These are phyloP conservation scores for Caenorhabditis tropicalis DNA, from an alignment of 1,140 invertebrate species.

Conservation along the genomic window DNA sequence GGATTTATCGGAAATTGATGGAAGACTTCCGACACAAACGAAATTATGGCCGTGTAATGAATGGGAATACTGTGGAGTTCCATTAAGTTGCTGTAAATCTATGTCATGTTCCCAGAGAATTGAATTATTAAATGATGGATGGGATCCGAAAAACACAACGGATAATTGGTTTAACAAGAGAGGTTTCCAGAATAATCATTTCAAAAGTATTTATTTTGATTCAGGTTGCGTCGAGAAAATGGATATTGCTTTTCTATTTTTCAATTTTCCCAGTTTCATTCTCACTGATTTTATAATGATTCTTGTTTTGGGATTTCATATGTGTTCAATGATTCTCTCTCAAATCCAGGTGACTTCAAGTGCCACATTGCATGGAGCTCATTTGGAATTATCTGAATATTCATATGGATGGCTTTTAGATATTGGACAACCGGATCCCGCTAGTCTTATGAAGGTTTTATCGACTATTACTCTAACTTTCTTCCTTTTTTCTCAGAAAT, in stretches of 20 bases:
- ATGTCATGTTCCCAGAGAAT: neutral
- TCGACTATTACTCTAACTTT: neutral
- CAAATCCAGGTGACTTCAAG: neutral
- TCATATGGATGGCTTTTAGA: conserved; percentile 7
- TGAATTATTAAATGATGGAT: neutral
- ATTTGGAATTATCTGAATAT: neutral
- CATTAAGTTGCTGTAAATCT: conserved; percentile 3
- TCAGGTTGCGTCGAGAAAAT: conserved; percentile 7
- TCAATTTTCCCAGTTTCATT: neutral
- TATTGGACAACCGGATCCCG: neutral
- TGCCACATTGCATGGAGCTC: neutral
- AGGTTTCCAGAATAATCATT: neutral
- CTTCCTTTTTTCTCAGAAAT: neutral
- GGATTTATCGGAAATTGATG: conserved; percentile 1
- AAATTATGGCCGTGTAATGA: neutral
- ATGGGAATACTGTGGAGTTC: conserved; percentile 9
- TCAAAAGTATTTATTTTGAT: neutral
- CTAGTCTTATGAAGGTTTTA: neutral
- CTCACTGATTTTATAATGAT: neutral
- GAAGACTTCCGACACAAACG: neutral
- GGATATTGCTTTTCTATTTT: neutral
- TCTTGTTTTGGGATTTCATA: neutral
- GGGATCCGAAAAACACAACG: neutral
- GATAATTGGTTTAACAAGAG: conserved; percentile 1
- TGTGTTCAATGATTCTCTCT: neutral